These are phyloP conservation scores for Gari tellinella DNA, from an alignment of 2,888 invertebrate genomes.

Conservation along the genomic window DNA sequence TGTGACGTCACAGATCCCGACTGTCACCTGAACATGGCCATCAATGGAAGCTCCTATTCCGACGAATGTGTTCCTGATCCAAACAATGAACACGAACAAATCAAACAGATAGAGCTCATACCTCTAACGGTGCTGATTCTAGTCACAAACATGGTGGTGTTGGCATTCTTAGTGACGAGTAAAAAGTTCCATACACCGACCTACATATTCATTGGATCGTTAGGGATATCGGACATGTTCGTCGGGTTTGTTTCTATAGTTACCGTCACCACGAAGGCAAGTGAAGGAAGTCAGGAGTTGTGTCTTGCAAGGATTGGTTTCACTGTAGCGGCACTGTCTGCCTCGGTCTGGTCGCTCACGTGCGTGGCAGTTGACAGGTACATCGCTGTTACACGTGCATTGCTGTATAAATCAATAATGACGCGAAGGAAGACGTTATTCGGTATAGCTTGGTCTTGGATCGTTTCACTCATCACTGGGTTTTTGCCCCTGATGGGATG, in stretches of 20 bases:
- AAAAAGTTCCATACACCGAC: constrained; percentile 64
- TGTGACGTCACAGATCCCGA: no score
- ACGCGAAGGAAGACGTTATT: constrained; percentile 57
- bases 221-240: constrained; percentile 69
- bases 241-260: constrained; percentile 70
- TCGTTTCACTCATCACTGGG: constrained; percentile 66
- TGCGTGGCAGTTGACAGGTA: constrained; percentile 76
- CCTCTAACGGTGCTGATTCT: constrained; percentile 67
- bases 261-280: constrained; percentile 63
- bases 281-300: constrained; percentile 52
- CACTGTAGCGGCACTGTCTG: constrained; percentile 60
- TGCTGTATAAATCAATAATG: constrained; percentile 68
- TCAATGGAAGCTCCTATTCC: no score
- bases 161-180: constrained; percentile 57
- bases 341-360: constrained; percentile 69
- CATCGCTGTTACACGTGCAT: constrained; percentile 71
- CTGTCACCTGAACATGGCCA: no score
- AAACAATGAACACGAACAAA: constrained; percentile 65
- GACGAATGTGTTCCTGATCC: constrained; percentile 29
- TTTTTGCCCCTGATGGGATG: constrained; percentile 75
- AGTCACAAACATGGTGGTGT: constrained; percentile 60
- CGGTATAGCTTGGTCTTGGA: constrained; percentile 63
- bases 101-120: constrained; percentile 63
- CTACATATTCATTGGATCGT: constrained; percentile 67
- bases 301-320: constrained; percentile 71